Evolutionary conservation across 2,888 invertebrate species (phyloP), one percentile per base, ranked within the genome.

Genomic region (Eurytoma adleriae): DNA sequence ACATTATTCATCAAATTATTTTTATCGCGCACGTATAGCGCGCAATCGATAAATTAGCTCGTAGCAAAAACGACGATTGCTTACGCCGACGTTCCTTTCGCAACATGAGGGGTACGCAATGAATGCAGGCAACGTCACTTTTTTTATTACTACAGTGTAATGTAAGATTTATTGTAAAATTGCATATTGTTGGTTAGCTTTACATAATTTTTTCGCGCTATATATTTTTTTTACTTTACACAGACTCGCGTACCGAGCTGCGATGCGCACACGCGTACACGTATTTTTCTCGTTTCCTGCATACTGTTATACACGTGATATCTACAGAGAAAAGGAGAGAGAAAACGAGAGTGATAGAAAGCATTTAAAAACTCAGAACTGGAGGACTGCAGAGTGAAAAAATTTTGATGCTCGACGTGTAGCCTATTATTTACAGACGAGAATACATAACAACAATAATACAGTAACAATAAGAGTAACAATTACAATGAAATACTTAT

Each of bases 401-500:
- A 71, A 30, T 59, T 59, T 20, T 48, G 54, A 40, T 59, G 20
- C 56, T 75, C 56, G 57, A 71, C 78, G 66, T 40, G 74, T 66
- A 69, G 74, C 62, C 67, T 77, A 80, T 80, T 81, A 81, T 81
- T 78, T 81, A 81, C 81, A 81, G 74, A 81, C 59, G 69, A 77
- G 64, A 30, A 70, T 75, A 71, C 66, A 81, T 78, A 81, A 78
- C 81, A 81, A 81, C 77, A 81, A 81, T 81, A 78, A 78, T 78
- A 81, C 78, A 81, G 78, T 81, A 81, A 81, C 81, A 81, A 81
- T 81, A 81, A 78, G 75, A 81, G 74, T 78, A 81, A 81, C 81
- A 81, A 81, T 40, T 81, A 81, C 70, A 74, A 70, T 81, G 67
- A 52, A n/a, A 16, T 48, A 24, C 71, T 71, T 80, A 79, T 75